phyloP scores from a whole-genome alignment of 2,113 vertebrate species.

The Parus major region DNA sequence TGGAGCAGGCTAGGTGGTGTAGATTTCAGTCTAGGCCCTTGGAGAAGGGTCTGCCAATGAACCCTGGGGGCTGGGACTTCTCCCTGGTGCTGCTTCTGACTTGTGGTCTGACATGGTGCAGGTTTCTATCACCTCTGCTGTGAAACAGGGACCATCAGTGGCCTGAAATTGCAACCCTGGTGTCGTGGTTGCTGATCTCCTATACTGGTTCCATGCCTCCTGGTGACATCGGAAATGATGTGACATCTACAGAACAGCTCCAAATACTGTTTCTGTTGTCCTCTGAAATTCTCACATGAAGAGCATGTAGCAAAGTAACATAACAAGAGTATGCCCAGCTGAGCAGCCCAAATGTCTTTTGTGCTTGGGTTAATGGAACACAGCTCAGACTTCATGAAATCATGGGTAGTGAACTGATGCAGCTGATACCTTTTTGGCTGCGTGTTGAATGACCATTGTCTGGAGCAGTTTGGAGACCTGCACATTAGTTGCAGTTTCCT shows the following conservation, averaged over 20 bases:
- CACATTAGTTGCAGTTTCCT: background rate
- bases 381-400: background rate
- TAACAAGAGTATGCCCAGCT: background rate
- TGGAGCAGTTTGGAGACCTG: background rate
- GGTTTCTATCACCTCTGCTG: background rate
- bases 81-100: background rate
- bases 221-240: background rate
- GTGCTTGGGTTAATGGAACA: background rate
- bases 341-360: background rate
- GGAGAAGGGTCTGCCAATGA: background rate
- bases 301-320: background rate
- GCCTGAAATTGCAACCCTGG: background rate
- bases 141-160: background rate
- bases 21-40: background rate
- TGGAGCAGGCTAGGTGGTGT: background rate
- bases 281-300: background rate
- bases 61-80: background rate
- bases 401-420: background rate
- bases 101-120: background rate
- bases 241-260: background rate
- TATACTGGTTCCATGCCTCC: background rate
- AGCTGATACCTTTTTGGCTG: background rate
- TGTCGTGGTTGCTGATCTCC: background rate
- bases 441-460: background rate
- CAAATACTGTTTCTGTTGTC: background rate